Evolutionary conservation across 2,888 invertebrate genomes (phyloP).

Genomic region (Orthosia incerta): DNA sequence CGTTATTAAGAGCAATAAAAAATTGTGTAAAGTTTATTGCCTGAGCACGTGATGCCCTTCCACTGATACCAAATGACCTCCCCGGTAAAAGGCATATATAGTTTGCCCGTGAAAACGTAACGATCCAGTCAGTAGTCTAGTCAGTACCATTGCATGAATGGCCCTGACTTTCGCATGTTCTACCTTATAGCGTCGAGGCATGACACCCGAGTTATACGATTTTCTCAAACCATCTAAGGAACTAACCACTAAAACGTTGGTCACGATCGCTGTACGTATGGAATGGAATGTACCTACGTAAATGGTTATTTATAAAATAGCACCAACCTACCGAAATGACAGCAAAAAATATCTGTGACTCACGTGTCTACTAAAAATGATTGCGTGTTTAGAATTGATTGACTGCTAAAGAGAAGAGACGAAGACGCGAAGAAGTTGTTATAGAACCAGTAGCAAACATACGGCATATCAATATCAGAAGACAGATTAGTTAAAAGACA

Average conservation of each 20-base stretch:
- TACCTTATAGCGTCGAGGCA: neutral
- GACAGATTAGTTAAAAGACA: neutral
- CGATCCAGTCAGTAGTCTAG: too few relatives aligned
- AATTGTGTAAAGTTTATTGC: neutral
- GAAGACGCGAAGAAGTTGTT: neutral
- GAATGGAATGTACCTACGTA: constrained; percentile 36
- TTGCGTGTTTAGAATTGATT: constrained; percentile 15
- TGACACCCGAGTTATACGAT: constrained; percentile 4
- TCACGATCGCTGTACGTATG: constrained; percentile 26
- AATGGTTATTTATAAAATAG: constrained; percentile 53
- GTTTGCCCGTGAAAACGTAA: neutral
- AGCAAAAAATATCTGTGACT: constrained; percentile 43
- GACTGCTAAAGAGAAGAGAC: neutral
- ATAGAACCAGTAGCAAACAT: constrained; percentile 1
- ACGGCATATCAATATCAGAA: neutral
- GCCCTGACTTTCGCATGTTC: constrained; percentile 24
- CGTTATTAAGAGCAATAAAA: neutral
- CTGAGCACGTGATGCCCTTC: neutral
- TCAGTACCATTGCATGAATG: neutral
- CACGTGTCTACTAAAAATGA: constrained; percentile 13
- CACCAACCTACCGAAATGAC: constrained; percentile 20
- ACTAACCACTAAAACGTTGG: constrained; percentile 15
- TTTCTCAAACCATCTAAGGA: constrained; percentile 11
- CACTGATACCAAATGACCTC: neutral
- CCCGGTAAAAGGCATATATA: neutral